These are phyloP conservation scores for Baronia brevicornis DNA, from an alignment of 2,888 invertebrate species.

Conservation along the genomic window DNA sequence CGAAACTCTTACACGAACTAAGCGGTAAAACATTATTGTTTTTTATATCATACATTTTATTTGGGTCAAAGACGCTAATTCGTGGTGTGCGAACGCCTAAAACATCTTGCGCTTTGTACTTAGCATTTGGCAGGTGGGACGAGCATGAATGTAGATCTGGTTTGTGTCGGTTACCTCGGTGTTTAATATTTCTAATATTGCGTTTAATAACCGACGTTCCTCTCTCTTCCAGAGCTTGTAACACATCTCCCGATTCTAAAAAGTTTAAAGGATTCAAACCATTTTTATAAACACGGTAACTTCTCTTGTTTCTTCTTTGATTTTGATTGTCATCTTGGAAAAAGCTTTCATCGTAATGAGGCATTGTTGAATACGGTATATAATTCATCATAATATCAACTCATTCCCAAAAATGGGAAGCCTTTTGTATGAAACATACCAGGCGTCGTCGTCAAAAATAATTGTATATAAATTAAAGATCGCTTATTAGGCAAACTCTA, in stretches of 20 bases:
- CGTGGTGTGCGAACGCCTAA: constrained; percentile 55
- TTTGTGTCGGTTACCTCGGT: constrained; percentile 47
- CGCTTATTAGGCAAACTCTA: constrained; percentile 7
- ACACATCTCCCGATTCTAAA: constrained; percentile 47
- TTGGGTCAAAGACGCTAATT: constrained; percentile 53
- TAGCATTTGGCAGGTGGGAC: constrained; percentile 28
- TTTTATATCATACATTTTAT: constrained; percentile 51
- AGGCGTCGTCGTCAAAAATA: not conserved
- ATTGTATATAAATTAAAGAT: constrained; percentile 9
- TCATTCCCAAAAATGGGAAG: constrained; percentile 8
- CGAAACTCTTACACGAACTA: constrained; percentile 64
- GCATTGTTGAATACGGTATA: constrained; percentile 45
- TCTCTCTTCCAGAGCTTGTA: constrained; percentile 53
- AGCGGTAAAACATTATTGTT: constrained; percentile 56
- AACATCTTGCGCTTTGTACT: constrained; percentile 48
- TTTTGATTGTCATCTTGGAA: constrained; percentile 66
- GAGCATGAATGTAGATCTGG: constrained; percentile 33
- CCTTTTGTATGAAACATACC: not conserved
- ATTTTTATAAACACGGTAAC: constrained; percentile 68
- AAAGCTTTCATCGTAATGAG: constrained; percentile 72
- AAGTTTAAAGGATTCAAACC: constrained; percentile 49
- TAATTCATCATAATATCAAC: constrained; percentile 19
- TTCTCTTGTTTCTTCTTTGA: constrained; percentile 67
- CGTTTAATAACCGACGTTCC: constrained; percentile 60
- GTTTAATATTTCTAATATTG: constrained; percentile 61